Conservation (phyloP, 2,888 invertebrate genomes). For the Nysson spinosus region DNA sequence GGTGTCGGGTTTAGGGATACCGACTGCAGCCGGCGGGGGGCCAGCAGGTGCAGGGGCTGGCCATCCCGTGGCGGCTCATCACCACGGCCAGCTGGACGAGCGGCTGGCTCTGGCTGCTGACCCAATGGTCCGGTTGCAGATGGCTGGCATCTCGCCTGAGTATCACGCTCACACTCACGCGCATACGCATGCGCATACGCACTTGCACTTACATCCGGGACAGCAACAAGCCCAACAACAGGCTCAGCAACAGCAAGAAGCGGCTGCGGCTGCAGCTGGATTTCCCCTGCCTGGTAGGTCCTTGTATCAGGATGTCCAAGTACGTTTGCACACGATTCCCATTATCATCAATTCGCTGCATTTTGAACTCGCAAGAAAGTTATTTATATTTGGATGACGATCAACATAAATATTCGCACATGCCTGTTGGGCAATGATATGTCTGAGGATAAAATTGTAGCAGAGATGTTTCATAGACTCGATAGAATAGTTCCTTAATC, state of each 20-base stretch:
- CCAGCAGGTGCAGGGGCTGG: constrained; percentile 79
- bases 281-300: constrained; percentile 78
- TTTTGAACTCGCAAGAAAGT: constrained; percentile 1
- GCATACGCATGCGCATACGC: constrained; percentile 94
- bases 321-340: constrained; percentile 45
- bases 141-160: constrained; percentile 93
- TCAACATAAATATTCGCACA: too few species aligned
- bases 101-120: constrained; percentile 91
- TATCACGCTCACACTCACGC: constrained; percentile 96
- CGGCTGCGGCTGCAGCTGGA: constrained; percentile 76
- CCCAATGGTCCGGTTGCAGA: constrained; percentile 94
- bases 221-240: constrained; percentile 82
- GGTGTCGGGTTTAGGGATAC: constrained; percentile 76
- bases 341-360: constrained; percentile 30
- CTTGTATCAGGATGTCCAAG: constrained; percentile 66
- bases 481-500: too few species aligned
- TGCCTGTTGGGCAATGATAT: too few species aligned
- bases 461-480: too few species aligned
- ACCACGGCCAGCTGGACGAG: constrained; percentile 86
- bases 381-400: background rate
- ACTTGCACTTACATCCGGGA: constrained; percentile 90
- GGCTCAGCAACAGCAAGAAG: constrained; percentile 84
- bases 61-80: constrained; percentile 80
- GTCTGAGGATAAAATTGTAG: too few species aligned
- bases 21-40: constrained; percentile 74